phyloP scores from a whole-genome alignment of 2,797 vertebrate species.

The Podarcis lilfordi region DNA sequence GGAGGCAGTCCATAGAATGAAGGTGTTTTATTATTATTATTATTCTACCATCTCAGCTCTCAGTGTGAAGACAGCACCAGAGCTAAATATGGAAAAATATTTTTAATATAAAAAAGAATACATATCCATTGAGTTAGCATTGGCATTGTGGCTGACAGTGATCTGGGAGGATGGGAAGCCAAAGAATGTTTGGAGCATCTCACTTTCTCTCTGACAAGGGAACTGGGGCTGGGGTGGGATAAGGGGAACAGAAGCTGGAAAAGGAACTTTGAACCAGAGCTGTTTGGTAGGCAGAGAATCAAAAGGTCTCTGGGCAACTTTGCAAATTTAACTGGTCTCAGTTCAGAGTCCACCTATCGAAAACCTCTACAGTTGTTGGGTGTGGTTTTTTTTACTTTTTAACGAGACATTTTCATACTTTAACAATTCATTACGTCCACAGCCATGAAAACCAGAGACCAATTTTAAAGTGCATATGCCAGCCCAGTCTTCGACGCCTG shows the following conservation, averaged over 20 bases:
- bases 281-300: background rate
- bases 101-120: too few species aligned
- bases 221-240: rapidly evolving
- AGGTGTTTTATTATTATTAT: too few species aligned
- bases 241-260: rapidly evolving
- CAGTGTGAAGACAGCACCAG: background rate
- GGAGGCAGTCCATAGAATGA: background rate
- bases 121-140: background rate
- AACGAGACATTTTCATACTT: conserved; percentile 51
- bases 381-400: conserved; percentile 35
- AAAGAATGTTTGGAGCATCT: background rate
- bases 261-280: background rate
- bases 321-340: conserved; percentile 47
- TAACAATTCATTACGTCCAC: conserved; percentile 55
- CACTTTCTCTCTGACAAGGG: background rate
- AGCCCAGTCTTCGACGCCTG: background rate
- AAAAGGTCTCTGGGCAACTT: conserved; percentile 39
- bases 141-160: background rate
- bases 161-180: background rate
- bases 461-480: background rate
- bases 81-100: background rate
- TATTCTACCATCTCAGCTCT: background rate
- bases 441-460: conserved; percentile 25
- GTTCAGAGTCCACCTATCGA: conserved; percentile 32
- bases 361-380: background rate